Evolutionary conservation across 2,888 invertebrate genomes (phyloP), one percentile per base, ranked within the genome.

Genomic region (Spisula solida): DNA sequence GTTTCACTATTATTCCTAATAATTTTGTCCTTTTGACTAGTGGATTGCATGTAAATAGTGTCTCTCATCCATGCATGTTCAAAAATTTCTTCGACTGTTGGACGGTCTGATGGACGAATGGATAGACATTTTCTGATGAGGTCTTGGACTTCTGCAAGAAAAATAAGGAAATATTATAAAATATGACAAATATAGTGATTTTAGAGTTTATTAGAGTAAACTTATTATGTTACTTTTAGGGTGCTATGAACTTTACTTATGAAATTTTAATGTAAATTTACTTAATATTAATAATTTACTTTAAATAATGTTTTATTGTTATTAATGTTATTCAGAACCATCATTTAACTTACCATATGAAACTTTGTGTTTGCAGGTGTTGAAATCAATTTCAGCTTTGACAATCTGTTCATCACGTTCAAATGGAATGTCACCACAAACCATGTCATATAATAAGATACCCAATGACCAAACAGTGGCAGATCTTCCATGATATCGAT

Each of bases 391-490:
- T 88, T 96, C 95, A 16, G 96, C 96, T 86, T 95, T 95, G 79
- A 95, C 92, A 90, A 97, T 97, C 93, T 97, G 97, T 85, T 97
- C 97, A 94, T 97, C 97, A 86, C 97, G 96, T 94, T 97, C 97
- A 95, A 97, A 97, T 60, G 97, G 97, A 94, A 97, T 97, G 96
- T 98, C 97, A 25, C 97, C 97, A 94, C 97, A 97, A 82, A 97
- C 97, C 97, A 97, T 97, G 96, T 97, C 97, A 94, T 97, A 97
- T 20, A 97, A 96, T 0, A 97, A 97, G 91, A 97, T 97, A 79
- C 97, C 97, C 86, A 98, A 96, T 0, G 97, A 97, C 97, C 97
- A 97, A 0, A 97, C 97, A 1, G 97, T 97, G 51, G 97, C 97
- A 47, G 97, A 96, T n/a, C 96, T 95, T 16, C 97, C 97, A 92